phyloP scores from a whole-genome alignment of 2,888 invertebrate species.

The Ornithoptera alexandrae region DNA sequence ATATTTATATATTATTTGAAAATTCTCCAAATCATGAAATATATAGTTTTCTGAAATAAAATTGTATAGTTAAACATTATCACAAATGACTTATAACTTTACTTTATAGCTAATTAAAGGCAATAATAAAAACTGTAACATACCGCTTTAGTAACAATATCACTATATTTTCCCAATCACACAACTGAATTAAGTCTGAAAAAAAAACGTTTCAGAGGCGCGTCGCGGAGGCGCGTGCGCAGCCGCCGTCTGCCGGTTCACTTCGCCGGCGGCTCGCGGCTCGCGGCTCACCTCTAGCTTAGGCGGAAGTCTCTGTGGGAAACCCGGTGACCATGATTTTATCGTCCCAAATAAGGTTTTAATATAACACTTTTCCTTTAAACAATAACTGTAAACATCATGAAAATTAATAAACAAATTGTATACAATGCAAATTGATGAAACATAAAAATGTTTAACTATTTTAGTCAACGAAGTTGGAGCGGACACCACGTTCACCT shows the following conservation, averaged over 20 bases:
- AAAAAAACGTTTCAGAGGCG: constrained; percentile 31
- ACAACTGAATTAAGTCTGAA: not conserved
- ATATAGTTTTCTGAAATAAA: no score
- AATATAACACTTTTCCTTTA: constrained; percentile 3
- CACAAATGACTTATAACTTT: no score
- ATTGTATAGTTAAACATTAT: no score
- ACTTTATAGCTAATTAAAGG: no score
- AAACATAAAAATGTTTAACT: no score
- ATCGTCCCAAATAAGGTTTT: not conserved
- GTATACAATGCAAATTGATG: not conserved
- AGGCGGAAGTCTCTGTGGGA: constrained; percentile 30
- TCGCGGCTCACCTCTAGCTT: constrained; percentile 32
- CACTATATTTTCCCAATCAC: not conserved
- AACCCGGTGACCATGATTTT: constrained; percentile 20
- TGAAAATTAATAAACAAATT: not conserved
- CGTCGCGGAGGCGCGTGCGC: constrained; percentile 40
- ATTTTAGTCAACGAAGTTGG: no score
- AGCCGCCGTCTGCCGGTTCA: constrained; percentile 45
- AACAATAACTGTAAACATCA: not conserved
- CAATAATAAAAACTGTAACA: no score
- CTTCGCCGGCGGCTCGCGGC: constrained; percentile 37
- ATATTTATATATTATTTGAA: no score
- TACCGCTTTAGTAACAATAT: not conserved
- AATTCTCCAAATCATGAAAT: no score
- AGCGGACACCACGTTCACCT: no score